Percentiles rank a stretch among this genome's conserved stretches.
Conservation (phyloP, 2,888 invertebrate species). For the Frankliniella fusca region DNA sequence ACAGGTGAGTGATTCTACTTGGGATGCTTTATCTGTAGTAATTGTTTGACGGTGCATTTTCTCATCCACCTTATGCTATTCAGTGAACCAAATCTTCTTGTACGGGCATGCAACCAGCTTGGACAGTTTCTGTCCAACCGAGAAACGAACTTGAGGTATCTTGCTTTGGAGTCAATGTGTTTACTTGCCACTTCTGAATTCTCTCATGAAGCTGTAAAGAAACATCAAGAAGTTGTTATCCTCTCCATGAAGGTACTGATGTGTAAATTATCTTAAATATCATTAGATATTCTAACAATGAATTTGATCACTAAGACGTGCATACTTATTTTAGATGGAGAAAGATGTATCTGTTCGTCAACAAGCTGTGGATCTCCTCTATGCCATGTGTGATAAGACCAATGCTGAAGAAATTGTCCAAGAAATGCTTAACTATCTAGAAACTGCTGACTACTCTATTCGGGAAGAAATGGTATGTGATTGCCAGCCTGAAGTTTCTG, state of each 20-base stretch:
- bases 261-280: conserved; percentile 18
- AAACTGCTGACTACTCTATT: conserved; percentile 99
- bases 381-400: conserved; percentile 99
- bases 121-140: conserved; percentile 96
- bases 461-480: conserved; percentile 91
- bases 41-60: conserved; percentile 27
- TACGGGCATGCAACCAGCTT: conserved; percentile 96
- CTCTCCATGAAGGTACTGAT: conserved; percentile 80
- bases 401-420: conserved; percentile 99
- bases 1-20: conserved; percentile 53
- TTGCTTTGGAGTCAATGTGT: conserved; percentile 99
- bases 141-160: conserved; percentile 95
- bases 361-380: conserved; percentile 94
- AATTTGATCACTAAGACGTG: not conserved
- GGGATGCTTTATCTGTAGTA: conserved; percentile 28
- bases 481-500: not conserved
- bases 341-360: conserved; percentile 97
- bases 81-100: conserved; percentile 91
- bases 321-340: conserved; percentile 64
- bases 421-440: conserved; percentile 98
- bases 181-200: conserved; percentile 98
- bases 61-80: conserved; percentile 37
- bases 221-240: conserved; percentile 99
- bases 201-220: conserved; percentile 99
- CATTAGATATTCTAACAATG: conserved; percentile 8